These are phyloP conservation scores for Chaenodraco wilsoni DNA, from an alignment of 2,797 vertebrate genomes.

Conservation along the genomic window DNA sequence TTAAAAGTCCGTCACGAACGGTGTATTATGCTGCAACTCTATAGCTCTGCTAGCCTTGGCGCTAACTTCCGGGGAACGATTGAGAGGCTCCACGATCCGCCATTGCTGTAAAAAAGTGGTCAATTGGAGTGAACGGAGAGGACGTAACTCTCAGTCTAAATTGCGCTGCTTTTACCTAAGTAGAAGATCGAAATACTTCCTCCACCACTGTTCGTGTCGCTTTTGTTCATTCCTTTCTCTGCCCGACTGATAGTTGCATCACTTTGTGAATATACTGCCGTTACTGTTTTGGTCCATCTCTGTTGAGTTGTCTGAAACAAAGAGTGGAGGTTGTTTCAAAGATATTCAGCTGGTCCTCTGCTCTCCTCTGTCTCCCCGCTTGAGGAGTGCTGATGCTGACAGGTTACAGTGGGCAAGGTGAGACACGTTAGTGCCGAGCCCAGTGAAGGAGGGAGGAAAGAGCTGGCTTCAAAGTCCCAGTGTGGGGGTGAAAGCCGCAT, in stretches of 20 bases:
- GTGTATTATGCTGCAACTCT: too few species aligned
- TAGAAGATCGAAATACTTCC: too few species aligned
- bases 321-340: constrained; percentile 52
- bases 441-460: constrained; percentile 48
- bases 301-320: constrained; percentile 51
- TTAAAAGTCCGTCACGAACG: too few species aligned
- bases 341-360: constrained; percentile 67
- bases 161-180: too few species aligned
- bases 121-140: too few species aligned
- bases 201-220: too few species aligned
- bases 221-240: constrained; percentile 18
- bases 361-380: constrained; percentile 51
- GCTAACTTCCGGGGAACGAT: too few species aligned
- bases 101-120: too few species aligned
- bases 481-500: constrained; percentile 72
- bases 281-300: constrained; percentile 60
- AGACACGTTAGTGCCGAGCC: constrained; percentile 65
- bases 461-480: constrained; percentile 69
- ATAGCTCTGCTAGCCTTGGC: too few species aligned
- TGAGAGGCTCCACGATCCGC: too few species aligned
- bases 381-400: constrained; percentile 73
- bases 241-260: constrained; percentile 56
- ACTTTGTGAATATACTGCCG: constrained; percentile 43
- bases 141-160: too few species aligned
- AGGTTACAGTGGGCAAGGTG: constrained; percentile 82